Evolutionary conservation across 2,888 invertebrate genomes (phyloP), one percentile per base, ranked within the genome.

Genomic region (Lycophotia porphyrea): DNA sequence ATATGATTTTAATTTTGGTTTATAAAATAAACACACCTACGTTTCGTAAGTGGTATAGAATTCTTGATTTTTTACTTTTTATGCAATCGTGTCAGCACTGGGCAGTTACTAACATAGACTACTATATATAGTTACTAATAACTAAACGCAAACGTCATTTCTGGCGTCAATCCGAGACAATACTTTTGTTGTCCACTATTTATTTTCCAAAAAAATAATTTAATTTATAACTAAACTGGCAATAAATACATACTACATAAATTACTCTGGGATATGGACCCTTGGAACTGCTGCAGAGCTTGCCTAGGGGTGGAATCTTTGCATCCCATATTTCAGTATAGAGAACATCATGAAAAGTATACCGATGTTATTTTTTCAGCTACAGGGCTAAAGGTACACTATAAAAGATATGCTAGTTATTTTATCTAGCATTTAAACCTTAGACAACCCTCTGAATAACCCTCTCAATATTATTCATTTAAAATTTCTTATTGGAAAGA

Each of bases 251-350:
- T n/a, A 18, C 1, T 27, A 4, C 8, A 11, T 49, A 24, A 34
- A 36, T 2, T 61, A 80, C 47, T 61, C 24, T 68, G 42, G 47
- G 81, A 76, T 65, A 93, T 92, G 92, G 78, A 89, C 39, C 52
- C 89, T 2, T 92, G 92, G 92, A 90, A 92, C n/a, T 94, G 94
- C 80, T 95, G 95, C 60, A 89, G 95, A 72, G 92, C 91, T 3
- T 95, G 95, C 84, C 81, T 95, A 1, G 88, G 88, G 13, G 81
- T 84, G 5, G 86, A 92, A 78, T 88, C 85, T 70, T 86, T 95
- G 55, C 90, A 91, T 71, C 93, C 92, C 1, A 93, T 95, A 88
- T 95, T 94, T 81, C 71, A 87, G 0, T 44, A 81, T 1, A 72
- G 88, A 1, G 93, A 93, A 76, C 90, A 93, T 55, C 87, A 90